phyloP scores from a whole-genome alignment of 2,797 vertebrate species.

The Euphonia xanthogaster region DNA sequence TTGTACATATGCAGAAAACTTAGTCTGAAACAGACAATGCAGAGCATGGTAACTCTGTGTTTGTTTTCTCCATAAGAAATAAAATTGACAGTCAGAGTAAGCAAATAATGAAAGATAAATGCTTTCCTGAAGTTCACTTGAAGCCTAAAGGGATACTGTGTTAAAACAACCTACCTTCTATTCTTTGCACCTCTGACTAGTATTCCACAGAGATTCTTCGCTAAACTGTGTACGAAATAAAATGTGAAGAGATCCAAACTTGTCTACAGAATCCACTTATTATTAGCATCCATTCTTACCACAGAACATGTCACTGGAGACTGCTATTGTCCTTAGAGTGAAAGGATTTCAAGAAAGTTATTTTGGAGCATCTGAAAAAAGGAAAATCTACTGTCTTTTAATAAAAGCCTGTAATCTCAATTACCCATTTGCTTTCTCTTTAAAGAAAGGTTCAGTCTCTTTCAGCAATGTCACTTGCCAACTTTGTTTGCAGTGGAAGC shows the following conservation, averaged over 20 bases:
- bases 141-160: not conserved
- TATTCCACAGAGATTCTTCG: not conserved
- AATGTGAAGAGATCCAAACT: not conserved
- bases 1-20: not conserved
- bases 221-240: not conserved
- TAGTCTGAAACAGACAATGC: not conserved
- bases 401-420: not conserved
- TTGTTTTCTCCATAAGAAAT: not conserved
- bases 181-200: not conserved
- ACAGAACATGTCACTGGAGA: not conserved
- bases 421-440: not conserved
- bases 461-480: not conserved
- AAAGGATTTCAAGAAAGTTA: not conserved
- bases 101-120: not conserved
- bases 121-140: constrained; percentile 10
- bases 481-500: not conserved
- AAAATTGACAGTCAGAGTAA: not conserved
- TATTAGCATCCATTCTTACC: not conserved
- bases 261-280: not conserved
- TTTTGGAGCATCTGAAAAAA: not conserved
- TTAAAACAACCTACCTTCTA: not conserved
- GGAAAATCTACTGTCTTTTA: not conserved
- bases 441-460: not conserved
- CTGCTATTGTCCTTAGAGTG: not conserved
- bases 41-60: not conserved